Conservation (phyloP, 2,113 vertebrate species). For the Xenopus tropicalis region DNA sequence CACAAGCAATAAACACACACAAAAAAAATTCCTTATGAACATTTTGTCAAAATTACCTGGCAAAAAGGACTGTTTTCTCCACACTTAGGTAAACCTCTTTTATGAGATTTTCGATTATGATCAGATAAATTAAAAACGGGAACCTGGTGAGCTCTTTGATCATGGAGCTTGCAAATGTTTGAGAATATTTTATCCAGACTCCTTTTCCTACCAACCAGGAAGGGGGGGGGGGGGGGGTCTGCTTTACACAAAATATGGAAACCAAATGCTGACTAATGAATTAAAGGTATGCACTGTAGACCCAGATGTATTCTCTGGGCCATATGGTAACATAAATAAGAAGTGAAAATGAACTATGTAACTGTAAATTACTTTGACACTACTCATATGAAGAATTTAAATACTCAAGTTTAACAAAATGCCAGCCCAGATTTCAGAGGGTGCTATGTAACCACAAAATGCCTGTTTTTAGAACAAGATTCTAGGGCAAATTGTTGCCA, state of each 20-base stretch:
- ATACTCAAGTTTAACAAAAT: background rate
- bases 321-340: constrained; percentile 35
- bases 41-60: constrained; percentile 35
- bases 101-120: constrained; percentile 52
- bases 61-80: constrained; percentile 41
- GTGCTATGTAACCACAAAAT: too few relatives aligned
- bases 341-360: constrained; percentile 17
- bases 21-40: constrained; percentile 14
- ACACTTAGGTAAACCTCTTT: constrained; percentile 41
- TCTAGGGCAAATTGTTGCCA: too few relatives aligned
- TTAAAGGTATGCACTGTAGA: constrained; percentile 54
- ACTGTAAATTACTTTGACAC: constrained; percentile 32
- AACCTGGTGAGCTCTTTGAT: constrained; percentile 55
- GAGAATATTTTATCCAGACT: constrained; percentile 61
- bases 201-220: constrained; percentile 27
- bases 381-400: constrained; percentile 4
- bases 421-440: background rate
- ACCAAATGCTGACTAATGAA: constrained; percentile 63
- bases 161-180: constrained; percentile 54
- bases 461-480: too few relatives aligned
- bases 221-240: constrained; percentile 2
- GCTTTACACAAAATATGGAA: constrained; percentile 56
- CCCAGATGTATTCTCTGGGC: constrained; percentile 51
- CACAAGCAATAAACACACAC: constrained; percentile 15
- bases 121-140: constrained; percentile 58